Conservation (phyloP, 2,888 invertebrate species). For the Ormia ochracea region DNA sequence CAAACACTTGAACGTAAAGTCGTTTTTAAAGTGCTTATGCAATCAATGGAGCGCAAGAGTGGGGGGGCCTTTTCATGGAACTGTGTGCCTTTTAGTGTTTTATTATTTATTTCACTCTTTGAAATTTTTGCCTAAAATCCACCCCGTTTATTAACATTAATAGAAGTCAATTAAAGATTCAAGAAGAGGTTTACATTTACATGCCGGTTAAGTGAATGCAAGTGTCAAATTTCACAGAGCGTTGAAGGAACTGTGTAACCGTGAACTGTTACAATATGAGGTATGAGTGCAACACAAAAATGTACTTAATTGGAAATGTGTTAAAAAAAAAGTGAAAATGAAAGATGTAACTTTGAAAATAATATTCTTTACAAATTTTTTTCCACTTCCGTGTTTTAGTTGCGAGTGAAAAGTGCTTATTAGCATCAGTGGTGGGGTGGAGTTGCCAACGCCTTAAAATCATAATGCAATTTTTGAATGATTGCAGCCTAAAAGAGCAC, state of each 20-base stretch:
- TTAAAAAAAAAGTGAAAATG: not conserved
- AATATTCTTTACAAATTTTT: no score
- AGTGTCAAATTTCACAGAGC: conserved; percentile 53
- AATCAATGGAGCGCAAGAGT: not conserved
- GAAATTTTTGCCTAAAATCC: conserved; percentile 17
- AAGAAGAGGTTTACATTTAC: conserved; percentile 32
- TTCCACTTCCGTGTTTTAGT: no score
- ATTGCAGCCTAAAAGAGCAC: no score
- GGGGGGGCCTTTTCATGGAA: no score
- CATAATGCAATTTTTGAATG: no score
- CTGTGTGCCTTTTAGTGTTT: not conserved
- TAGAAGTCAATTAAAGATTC: conserved; percentile 59
- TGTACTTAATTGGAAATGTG: not conserved
- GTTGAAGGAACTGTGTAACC: not conserved
- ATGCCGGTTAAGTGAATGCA: conserved; percentile 50
- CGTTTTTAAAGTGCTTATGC: conserved; percentile 5
- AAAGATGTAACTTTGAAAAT: not conserved
- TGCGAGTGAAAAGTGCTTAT: no score
- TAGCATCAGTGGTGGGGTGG: no score
- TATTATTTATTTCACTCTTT: conserved; percentile 33
- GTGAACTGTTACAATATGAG: not conserved
- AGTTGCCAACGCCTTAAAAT: no score
- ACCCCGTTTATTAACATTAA: conserved; percentile 52
- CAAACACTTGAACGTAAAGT: conserved; percentile 28
- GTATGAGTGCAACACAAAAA: not conserved